Percentiles rank a stretch among this genome's conserved stretches.
Evolutionary conservation across 2,888 invertebrate species (phyloP).

Genomic region (Zaprionus bogoriensis): DNA sequence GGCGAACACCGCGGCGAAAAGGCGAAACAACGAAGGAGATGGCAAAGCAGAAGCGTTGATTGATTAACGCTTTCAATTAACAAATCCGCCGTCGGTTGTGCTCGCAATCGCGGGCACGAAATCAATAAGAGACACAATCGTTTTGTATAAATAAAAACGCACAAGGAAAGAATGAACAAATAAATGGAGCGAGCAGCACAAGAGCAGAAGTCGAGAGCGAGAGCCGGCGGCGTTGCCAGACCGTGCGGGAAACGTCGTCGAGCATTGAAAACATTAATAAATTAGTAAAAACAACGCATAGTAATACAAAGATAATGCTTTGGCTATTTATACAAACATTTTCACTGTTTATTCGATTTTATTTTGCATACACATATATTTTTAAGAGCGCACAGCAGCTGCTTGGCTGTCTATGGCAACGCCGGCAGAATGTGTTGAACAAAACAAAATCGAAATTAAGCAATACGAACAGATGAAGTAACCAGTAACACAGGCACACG

Average conservation of each 20-base stretch:
- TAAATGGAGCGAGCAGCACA: conserved; percentile 57
- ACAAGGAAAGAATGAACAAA: conserved; percentile 40
- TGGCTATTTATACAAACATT: background rate
- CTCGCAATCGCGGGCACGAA: conserved; percentile 33
- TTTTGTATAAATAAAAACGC: conserved; percentile 66
- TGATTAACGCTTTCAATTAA: conserved; percentile 69
- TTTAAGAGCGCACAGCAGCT: conserved; percentile 16
- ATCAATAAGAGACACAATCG: conserved; percentile 59
- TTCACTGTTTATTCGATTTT: background rate
- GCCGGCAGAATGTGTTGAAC: conserved; percentile 52
- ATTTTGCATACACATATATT: conserved; percentile 7
- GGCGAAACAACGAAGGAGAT: conserved; percentile 8
- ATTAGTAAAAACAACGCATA: background rate
- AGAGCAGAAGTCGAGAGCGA: conserved; percentile 46
- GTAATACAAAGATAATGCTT: background rate
- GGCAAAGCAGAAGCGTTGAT: conserved; percentile 22
- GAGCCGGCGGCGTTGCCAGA: conserved; percentile 61
- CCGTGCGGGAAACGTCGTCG: background rate
- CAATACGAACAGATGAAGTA: conserved; percentile 41
- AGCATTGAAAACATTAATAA: conserved; percentile 24
- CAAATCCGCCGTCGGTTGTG: conserved; percentile 39
- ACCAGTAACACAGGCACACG: conserved; percentile 37
- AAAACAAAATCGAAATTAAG: conserved; percentile 55
- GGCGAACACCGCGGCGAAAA: conserved; percentile 19
- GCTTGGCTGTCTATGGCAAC: conserved; percentile 31